Percentiles rank a stretch among this genome's conserved stretches.
Conservation (phyloP, 2,113 vertebrate genomes). For the Brachypteracias leptosomus region DNA sequence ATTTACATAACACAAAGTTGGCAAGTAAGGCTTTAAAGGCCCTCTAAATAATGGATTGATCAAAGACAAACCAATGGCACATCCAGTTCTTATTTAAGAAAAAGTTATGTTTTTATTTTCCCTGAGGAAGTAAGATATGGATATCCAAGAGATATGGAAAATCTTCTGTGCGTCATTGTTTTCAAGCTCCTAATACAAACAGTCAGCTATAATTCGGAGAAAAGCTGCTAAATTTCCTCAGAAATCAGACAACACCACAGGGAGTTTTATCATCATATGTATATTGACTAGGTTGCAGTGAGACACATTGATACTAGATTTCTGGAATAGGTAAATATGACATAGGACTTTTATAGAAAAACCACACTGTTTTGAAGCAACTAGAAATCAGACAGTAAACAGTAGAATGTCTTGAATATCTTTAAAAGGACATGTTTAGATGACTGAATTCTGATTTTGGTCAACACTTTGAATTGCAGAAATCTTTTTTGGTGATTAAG, state of each 20-base stretch:
- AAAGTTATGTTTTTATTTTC: not conserved
- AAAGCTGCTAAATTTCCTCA: not conserved
- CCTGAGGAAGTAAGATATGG: not conserved
- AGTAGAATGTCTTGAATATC: not conserved
- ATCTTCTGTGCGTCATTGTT: not conserved
- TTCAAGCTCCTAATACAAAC: not conserved
- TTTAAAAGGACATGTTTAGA: not conserved
- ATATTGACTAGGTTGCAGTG: not conserved
- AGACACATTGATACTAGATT: not conserved
- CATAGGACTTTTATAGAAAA: not conserved
- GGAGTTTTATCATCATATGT: rapidly evolving
- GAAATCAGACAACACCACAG: not conserved
- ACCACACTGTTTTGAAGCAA: not conserved
- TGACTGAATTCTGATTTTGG: not conserved
- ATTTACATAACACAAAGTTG: not conserved
- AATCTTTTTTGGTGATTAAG: not conserved
- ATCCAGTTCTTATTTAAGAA: not conserved
- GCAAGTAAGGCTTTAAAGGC: not conserved
- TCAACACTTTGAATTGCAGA: not conserved
- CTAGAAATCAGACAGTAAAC: not conserved
- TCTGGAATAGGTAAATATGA: not conserved
- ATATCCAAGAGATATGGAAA: not conserved
- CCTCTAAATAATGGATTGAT: not conserved
- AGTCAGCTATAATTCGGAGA: not conserved
- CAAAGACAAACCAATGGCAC: not conserved